Evolutionary conservation across 2,113 vertebrate species (phyloP), one percentile per base, ranked within the genome.

Genomic region (Elachura formosa): DNA sequence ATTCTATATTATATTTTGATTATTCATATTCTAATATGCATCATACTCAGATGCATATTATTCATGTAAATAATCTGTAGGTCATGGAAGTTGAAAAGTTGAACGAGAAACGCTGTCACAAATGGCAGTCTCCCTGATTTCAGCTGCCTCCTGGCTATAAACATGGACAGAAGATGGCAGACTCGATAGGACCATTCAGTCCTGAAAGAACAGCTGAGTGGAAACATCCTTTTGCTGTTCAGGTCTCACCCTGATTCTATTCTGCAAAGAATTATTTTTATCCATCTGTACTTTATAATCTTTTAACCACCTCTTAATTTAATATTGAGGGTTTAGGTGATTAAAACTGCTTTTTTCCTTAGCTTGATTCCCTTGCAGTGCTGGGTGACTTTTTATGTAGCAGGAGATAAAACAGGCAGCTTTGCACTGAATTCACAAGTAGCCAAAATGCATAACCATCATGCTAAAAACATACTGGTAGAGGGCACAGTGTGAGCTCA

Each of bases 231-330:
- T 28, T 61, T 2, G 2, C 13, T 41, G 38, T 48, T 77, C 51
- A 33, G 41, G 71, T 34, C 0, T 1, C 1, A 4, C 10, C 10
- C 43, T 33, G 51, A 41, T 38, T 20, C 17, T 71, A 0, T 38
- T 73, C 28, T 71, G 23, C 29, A 71, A 59, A 67, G 5, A 87
- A 54, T 23, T 7, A 9, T 2, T 74, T 61, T 55, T 52, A 88
- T 20, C 19, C 26, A 22, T n/a, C 26, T 46, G 6, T 41, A 46
- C 26, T 3, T 34, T 63, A 4, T 2, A 18, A 41, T 54, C 49
- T 91, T 82, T 54, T 29, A 74, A 63, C 33, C 21, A 25, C 8
- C 54, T 11, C 46, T 81, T 84, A 52, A 40, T 49, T 76, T 58
- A 55, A 78, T 92, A 73, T 25, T 16, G 55, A 84, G 24, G 29